These are phyloP conservation scores for Pelosia muscerda DNA, from an alignment of 2,888 invertebrate species.

Conservation along the genomic window DNA sequence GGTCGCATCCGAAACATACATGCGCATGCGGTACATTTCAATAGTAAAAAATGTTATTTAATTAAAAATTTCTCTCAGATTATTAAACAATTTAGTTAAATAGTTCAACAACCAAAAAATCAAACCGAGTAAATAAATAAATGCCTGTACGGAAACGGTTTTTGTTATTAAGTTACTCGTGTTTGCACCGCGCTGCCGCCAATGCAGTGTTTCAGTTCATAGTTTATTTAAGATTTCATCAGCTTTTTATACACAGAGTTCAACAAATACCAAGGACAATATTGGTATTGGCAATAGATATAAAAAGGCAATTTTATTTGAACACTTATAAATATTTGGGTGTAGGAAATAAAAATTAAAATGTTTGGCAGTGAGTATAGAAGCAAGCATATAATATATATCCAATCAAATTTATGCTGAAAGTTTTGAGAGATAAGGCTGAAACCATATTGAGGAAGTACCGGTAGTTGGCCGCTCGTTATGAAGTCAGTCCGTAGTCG, in stretches of 20 bases:
- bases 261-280: too few species aligned
- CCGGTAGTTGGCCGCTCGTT: not conserved
- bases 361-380: not conserved
- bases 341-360: not conserved
- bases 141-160: too few species aligned
- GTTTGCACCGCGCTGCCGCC: not conserved
- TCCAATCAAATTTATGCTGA: constrained; percentile 1
- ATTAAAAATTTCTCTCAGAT: too few species aligned
- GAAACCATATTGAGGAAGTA: constrained; percentile 4
- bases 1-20: too few species aligned
- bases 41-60: too few species aligned
- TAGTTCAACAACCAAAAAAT: too few species aligned
- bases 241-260: not conserved
- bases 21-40: too few species aligned
- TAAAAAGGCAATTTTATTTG: not conserved
- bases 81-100: too few species aligned
- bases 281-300: not conserved
- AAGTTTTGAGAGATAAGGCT: constrained; percentile 4
- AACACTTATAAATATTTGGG: not conserved
- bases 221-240: not conserved
- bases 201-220: not conserved
- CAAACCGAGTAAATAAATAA: too few species aligned
- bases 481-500: constrained; percentile 2
- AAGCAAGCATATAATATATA: not conserved
- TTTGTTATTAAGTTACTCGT: too few species aligned